A percentile compares a stretch with the other conserved stretches of the same genome.
Evolutionary conservation across 2,113 vertebrate genomes (phyloP).

Genomic region (Cheirogaleus medius): DNA sequence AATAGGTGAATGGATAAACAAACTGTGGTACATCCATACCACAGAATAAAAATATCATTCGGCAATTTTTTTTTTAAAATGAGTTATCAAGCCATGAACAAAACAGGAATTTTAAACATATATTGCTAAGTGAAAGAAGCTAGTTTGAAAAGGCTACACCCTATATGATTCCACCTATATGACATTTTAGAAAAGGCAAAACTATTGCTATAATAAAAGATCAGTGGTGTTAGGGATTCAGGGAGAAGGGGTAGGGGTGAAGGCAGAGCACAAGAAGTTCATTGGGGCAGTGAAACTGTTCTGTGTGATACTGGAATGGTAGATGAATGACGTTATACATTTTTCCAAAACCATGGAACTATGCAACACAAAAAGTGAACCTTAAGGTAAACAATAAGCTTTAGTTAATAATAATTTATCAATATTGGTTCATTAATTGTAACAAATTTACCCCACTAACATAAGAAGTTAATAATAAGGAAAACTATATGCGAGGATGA

Average conservation of each 20-base stretch:
- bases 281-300: not conserved
- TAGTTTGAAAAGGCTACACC: not conserved
- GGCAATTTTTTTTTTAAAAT: not conserved
- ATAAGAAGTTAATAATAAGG: not conserved
- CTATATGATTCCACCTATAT: not conserved
- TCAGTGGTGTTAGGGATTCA: not conserved
- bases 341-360: not conserved
- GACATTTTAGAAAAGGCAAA: not conserved
- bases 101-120: not conserved
- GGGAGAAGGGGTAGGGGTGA: not conserved
- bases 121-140: not conserved
- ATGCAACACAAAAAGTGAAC: not conserved
- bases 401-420: not conserved
- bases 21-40: not conserved
- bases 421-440: not conserved
- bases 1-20: not conserved
- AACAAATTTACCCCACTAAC: not conserved
- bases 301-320: not conserved
- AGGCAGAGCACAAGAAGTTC: not conserved
- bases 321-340: not conserved
- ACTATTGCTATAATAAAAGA: not conserved
- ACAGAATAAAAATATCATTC: not conserved
- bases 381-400: not conserved
- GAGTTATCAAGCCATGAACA: not conserved
- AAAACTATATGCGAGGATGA: not conserved